Evolutionary conservation across 2,113 vertebrate genomes (phyloP).

Genomic region (Amblyopsis rosae): DNA sequence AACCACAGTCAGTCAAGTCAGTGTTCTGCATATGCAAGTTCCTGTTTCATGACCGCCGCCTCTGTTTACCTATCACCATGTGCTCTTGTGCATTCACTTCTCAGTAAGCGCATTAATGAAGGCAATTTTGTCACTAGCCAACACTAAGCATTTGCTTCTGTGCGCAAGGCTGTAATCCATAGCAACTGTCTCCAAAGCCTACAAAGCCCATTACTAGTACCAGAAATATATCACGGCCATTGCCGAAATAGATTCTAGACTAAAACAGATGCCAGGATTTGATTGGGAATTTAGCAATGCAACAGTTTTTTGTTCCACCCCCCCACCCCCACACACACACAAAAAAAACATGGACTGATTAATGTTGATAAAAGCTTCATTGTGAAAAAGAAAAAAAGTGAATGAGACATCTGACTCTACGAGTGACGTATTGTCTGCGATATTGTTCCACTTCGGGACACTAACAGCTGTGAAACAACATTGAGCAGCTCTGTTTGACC

Average conservation of each 20-base stretch:
- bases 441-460: slow-evolving; percentile 49
- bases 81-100: background rate
- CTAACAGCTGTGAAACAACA: slow-evolving; percentile 61
- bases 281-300: background rate
- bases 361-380: slow-evolving; percentile 16
- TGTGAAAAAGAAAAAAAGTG: background rate
- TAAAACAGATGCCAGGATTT: background rate
- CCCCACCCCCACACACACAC: no score
- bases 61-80: slow-evolving; percentile 16
- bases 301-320: background rate
- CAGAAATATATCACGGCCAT: slow-evolving; percentile 4
- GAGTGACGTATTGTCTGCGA: slow-evolving; percentile 38
- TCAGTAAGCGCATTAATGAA: slow-evolving; percentile 35
- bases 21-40: background rate
- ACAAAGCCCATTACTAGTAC: slow-evolving; percentile 30
- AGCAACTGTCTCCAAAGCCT: slow-evolving; percentile 49
- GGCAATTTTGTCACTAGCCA: slow-evolving; percentile 36
- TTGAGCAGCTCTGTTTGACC: slow-evolving; percentile 49
- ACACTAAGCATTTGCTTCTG: slow-evolving; percentile 26
- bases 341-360: slow-evolving; percentile 13
- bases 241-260: background rate
- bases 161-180: slow-evolving; percentile 42
- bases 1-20: background rate
- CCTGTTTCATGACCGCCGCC: background rate
- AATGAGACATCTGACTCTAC: slow-evolving; percentile 38